Evolutionary conservation across 2,888 invertebrate species (phyloP).

Genomic region (Diploptera punctata): DNA sequence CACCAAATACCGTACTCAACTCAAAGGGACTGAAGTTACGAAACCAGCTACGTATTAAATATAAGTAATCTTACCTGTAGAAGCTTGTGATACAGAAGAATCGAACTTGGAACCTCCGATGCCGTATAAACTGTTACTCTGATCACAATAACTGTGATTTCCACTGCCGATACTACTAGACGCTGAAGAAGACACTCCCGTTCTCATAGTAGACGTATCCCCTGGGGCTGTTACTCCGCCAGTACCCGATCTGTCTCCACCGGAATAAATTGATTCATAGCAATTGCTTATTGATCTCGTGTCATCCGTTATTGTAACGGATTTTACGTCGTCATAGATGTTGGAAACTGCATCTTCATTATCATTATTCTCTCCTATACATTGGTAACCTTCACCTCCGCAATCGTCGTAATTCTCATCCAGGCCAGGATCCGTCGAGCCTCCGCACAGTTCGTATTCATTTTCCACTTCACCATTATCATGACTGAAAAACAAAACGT

Average conservation of each 20-base stretch:
- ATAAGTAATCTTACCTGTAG: constrained; percentile 43
- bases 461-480: background rate
- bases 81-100: constrained; percentile 45
- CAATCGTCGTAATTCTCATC: constrained; percentile 34
- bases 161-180: constrained; percentile 37
- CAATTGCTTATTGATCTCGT: constrained; percentile 47
- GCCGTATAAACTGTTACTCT: constrained; percentile 50
- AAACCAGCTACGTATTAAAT: background rate
- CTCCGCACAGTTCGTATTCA: constrained; percentile 32
- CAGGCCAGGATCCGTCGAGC: background rate
- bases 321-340: constrained; percentile 47
- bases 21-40: too few relatives aligned
- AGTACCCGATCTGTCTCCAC: constrained; percentile 40
- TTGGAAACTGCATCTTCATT: constrained; percentile 42
- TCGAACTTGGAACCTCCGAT: constrained; percentile 37
- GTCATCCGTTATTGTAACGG: constrained; percentile 32
- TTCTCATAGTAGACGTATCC: constrained; percentile 1
- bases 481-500: too few relatives aligned
- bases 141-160: constrained; percentile 48
- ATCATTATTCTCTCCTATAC: constrained; percentile 35
- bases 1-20: too few relatives aligned
- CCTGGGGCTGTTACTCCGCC: background rate
- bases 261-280: constrained; percentile 62
- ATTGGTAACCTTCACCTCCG: constrained; percentile 30
- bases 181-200: background rate